Evolutionary conservation across 2,888 invertebrate species (phyloP).

Genomic region (Epinotia ramella): DNA sequence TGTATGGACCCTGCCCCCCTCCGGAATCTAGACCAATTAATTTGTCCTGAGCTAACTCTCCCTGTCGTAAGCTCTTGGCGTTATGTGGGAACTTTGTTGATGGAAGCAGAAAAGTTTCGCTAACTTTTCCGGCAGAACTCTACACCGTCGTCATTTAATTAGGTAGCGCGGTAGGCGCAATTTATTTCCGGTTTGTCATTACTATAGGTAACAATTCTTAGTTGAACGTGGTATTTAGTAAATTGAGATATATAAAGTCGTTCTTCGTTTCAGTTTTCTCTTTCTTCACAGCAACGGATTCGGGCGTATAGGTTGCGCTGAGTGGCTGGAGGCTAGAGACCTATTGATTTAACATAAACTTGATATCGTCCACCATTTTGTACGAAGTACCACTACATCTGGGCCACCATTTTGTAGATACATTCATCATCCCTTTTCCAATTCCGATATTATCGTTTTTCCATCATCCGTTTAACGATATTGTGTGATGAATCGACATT

Average conservation of each 20-base stretch:
- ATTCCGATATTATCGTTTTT: not conserved
- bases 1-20: conserved; percentile 13
- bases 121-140: conserved; percentile 26
- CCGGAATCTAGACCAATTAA: conserved; percentile 32
- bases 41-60: conserved; percentile 27
- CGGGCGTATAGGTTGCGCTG: conserved; percentile 32
- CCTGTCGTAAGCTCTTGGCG: conserved; percentile 38
- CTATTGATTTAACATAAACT: conserved; percentile 73
- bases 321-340: conserved; percentile 53
- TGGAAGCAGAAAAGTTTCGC: conserved; percentile 36
- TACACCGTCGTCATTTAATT: conserved; percentile 19
- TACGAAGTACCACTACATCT: conserved; percentile 59
- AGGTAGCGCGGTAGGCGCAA: not conserved
- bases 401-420: conserved; percentile 65
- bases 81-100: conserved; percentile 47
- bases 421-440: not conserved
- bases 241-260: not conserved
- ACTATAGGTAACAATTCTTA: not conserved
- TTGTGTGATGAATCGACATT: not conserved
- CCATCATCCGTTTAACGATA: not conserved
- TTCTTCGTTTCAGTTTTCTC: not conserved
- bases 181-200: not conserved
- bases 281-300: not conserved
- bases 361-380: conserved; percentile 77
- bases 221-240: not conserved